Evolutionary conservation across 2,888 invertebrate species (phyloP).

Genomic region (Nebria salina): DNA sequence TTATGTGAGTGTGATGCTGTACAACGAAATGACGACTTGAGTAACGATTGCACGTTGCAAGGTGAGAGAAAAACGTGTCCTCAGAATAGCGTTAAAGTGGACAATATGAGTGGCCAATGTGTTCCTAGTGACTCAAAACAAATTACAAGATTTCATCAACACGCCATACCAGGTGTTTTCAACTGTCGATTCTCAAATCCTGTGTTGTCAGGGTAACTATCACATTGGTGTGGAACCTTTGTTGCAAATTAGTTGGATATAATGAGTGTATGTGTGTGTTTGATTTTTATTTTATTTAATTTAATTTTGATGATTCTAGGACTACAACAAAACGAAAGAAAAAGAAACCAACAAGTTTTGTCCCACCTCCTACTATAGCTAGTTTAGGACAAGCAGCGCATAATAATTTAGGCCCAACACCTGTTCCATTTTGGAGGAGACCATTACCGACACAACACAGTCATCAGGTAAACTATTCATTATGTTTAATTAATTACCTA

Average conservation of each 20-base stretch:
- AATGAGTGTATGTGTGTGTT: neutral
- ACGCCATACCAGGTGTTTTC: conserved; percentile 83
- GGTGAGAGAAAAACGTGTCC: conserved; percentile 31
- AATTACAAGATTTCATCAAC: conserved; percentile 51
- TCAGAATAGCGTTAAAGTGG: conserved; percentile 33
- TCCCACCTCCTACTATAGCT: conserved; percentile 72
- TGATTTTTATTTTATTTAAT: too few relatives aligned
- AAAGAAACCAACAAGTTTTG: conserved; percentile 89
- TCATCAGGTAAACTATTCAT: conserved; percentile 55
- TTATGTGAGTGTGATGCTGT: conserved; percentile 46
- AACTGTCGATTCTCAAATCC: conserved; percentile 88
- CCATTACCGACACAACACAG: conserved; percentile 71
- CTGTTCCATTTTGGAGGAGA: conserved; percentile 79
- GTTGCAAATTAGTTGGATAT: neutral
- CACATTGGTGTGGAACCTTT: neutral
- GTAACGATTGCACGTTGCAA: neutral
- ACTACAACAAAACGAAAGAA: conserved; percentile 76
- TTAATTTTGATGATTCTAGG: conserved; percentile 48
- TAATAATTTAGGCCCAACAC: conserved; percentile 59
- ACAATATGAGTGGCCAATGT: conserved; percentile 13
- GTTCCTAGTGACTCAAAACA: conserved; percentile 19
- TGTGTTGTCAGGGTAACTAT: conserved; percentile 65
- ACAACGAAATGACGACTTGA: conserved; percentile 13
- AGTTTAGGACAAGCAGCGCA: conserved; percentile 50
- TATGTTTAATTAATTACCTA: neutral